Evolutionary conservation across 2,113 vertebrate species (phyloP), one percentile per base, ranked within the genome.

Genomic region (Oreocharis arfaki): DNA sequence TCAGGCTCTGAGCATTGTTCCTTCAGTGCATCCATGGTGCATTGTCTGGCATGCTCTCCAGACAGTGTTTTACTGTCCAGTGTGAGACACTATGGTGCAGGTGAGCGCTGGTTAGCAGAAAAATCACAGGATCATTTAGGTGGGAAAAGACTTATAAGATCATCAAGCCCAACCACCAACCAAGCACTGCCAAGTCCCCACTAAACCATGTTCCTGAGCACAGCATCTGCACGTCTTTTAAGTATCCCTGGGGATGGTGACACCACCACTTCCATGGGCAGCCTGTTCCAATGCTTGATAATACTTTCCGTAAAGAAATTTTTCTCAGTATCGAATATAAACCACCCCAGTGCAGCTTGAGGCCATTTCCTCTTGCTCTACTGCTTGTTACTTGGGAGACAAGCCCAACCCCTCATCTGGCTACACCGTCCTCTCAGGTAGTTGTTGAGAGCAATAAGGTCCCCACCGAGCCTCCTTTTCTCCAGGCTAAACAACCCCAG

Each of bases 151-250:
- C 6, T 35, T 6, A 32, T 8, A 53, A 30, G 39, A 74, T 11
- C 39, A 41, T n/a, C 0, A 0, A 42, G 35, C 49, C 22, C 42
- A 55, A 33, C 21, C 21, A 55, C 26, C n/a, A 69, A 9, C 13
- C 9, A 63, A 56, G 49, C 41, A 69, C 41, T 69, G 32, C 39
- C 41, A 61, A 35, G 55, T 42, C 32, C 8, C 18, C 6, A 20
- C 22, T 70, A 56, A 84, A 63, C 10, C 35, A 37, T 3, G 2
- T 23, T 15, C 55, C 41, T 35, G 35, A 68, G 41, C 22, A 46
- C 27, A 15, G 30, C 32, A 59, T 32, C 32, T 71, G 15, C 12
- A 17, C 0, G 0, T 77, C 32, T 71, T 60, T 60, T 50, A 55
- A 71, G 47, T 32, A 44, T 28, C 9, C 11, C 23, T 5, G 2